A percentile compares a stretch with the other conserved stretches of the same genome.
phyloP scores from a whole-genome alignment of 2,797 vertebrate species.

The Pogoniulus pusillus region DNA sequence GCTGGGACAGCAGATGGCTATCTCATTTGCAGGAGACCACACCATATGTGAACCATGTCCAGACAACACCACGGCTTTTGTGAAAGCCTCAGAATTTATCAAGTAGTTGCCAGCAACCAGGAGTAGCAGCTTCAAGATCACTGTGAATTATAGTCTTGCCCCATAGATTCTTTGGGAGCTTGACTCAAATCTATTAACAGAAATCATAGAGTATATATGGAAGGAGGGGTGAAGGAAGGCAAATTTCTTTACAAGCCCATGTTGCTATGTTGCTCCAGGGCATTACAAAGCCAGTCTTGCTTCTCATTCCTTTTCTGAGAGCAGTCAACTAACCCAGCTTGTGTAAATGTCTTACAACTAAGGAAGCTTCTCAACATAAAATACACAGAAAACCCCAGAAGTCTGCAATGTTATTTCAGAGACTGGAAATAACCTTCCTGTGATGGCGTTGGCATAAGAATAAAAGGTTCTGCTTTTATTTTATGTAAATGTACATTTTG shows the following conservation, averaged over 20 bases:
- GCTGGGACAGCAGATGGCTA: not conserved
- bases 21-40: not conserved
- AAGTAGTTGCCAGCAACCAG: not conserved
- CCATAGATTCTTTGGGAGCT: not conserved
- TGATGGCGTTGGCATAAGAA: not conserved
- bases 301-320: not conserved
- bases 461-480: conserved; percentile 28
- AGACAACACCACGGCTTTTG: not conserved
- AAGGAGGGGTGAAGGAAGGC: not conserved
- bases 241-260: not conserved
- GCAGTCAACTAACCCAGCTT: not conserved
- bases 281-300: not conserved
- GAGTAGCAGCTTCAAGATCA: not conserved
- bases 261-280: not conserved
- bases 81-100: not conserved
- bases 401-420: conserved; percentile 27
- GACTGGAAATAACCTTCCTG: conserved; percentile 52
- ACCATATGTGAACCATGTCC: not conserved
- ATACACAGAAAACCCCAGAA: conserved; percentile 20
- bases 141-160: fast-evolving
- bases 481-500: conserved; percentile 38
- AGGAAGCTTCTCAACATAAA: not conserved
- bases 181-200: not conserved
- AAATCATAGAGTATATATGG: not conserved
- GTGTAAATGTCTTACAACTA: not conserved